A percentile compares a stretch with the other conserved stretches of the same genome.
phyloP scores from a whole-genome alignment of 2,888 invertebrate genomes.

The Nemotelus pantherinus region DNA sequence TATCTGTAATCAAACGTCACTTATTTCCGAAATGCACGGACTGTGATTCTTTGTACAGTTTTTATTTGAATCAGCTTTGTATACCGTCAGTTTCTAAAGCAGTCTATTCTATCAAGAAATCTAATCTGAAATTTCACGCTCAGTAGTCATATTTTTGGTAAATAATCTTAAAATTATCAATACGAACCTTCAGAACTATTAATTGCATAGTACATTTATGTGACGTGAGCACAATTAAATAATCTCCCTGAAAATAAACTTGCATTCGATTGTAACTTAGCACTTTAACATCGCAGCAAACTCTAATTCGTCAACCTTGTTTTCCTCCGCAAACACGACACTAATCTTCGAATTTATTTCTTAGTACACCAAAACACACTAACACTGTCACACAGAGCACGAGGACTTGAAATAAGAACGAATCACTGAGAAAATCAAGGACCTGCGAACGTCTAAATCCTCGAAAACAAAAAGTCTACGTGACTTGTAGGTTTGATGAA shows the following conservation, averaged over 20 bases:
- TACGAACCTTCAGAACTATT: constrained; percentile 64
- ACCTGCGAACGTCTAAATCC: constrained; percentile 11
- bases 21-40: too few species aligned
- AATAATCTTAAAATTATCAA: not conserved
- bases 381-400: not conserved
- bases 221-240: constrained; percentile 7
- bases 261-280: not conserved
- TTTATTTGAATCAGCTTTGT: too few species aligned
- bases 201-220: constrained; percentile 65
- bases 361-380: constrained; percentile 6
- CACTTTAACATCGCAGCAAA: not conserved
- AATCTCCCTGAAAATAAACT: constrained; percentile 26
- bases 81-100: too few species aligned
- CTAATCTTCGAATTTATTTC: constrained; percentile 2
- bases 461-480: constrained; percentile 25
- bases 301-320: not conserved
- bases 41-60: too few species aligned
- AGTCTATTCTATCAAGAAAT: too few species aligned
- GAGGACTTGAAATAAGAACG: not conserved
- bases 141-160: too few species aligned
- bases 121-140: not conserved
- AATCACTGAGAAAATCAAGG: not conserved
- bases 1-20: too few species aligned
- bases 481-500: constrained; percentile 18
- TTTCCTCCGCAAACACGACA: not conserved